Evolutionary conservation across 2,797 vertebrate species (phyloP), one percentile per base, ranked within the genome.

Genomic region (Acrocephalus scirpaceus): DNA sequence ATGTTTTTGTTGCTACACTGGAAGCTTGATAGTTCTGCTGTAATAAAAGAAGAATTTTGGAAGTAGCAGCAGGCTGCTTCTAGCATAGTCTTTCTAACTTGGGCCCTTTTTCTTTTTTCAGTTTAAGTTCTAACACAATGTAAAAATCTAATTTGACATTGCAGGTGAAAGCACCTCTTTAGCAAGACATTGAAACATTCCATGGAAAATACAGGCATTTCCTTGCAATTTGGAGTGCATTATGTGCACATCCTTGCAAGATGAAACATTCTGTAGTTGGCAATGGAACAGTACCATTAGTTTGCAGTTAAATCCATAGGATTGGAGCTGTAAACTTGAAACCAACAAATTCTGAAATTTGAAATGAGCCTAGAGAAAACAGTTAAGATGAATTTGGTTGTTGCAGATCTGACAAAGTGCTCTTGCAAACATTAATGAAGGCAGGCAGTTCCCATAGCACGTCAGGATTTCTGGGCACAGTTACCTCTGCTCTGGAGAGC

Each of bases 391-490:
- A 51, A 40, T 73, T 22, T 47, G 29, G 7, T n/a, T 69, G 38
- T 47, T 87, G 44, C 56, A 26, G 29, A 14, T 38, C 8, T 60
- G 57, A 34, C 34, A 47, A 67, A 50, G 27, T 75, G 54, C 64
- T 58, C 30, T 62, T 51, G 8, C 2, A 66, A 42, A 26, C 40
- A 3, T 4, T 32, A 32, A 13, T 5, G 64, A 38, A 62, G 62
- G 54, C 86, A 90, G 62, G 12, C 50, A 32, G 30, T 77, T 74
- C 69, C 42, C 1, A 1, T 8, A 38, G 84, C 40, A 4, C 1
- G 3, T 40, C 20, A 10, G 0, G 0, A 27, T 84, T 26, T 20
- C 77, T 88, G 48, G 26, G 48, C 86, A 34, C 36, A 13, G 25
- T 32, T n/a, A 16, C 20, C 30, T 57, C 61, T 3, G 1, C 25